Conservation (phyloP, 2,797 vertebrate genomes). For the Lepus oiostolus region DNA sequence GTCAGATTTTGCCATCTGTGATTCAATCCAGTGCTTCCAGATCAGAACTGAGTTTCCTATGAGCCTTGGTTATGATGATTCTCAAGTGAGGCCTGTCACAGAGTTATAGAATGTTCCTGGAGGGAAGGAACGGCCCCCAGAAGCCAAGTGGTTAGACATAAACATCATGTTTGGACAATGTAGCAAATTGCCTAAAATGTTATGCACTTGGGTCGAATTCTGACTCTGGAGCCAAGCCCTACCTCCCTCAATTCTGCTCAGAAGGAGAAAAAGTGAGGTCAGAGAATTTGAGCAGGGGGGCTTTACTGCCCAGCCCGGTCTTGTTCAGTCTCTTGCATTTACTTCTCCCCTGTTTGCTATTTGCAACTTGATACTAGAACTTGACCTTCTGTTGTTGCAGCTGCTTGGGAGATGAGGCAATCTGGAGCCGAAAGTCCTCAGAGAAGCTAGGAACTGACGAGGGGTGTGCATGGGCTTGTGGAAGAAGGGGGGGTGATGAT, state of each 20-base stretch:
- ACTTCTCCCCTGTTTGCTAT: slow-evolving; percentile 34
- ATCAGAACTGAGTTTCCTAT: not conserved
- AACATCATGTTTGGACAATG: slow-evolving; percentile 48
- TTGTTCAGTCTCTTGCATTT: slow-evolving; percentile 31
- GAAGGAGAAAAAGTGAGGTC: slow-evolving; percentile 58
- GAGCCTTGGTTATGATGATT: not conserved
- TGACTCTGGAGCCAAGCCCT: no score
- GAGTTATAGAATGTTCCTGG: not conserved
- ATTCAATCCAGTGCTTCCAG: not conserved
- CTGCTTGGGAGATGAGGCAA: slow-evolving; percentile 61
- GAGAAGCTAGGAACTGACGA: slow-evolving; percentile 1
- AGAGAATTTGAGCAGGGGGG: slow-evolving; percentile 39
- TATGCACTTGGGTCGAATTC: slow-evolving; percentile 45
- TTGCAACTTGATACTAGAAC: slow-evolving; percentile 40
- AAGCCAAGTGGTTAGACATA: slow-evolving; percentile 6
- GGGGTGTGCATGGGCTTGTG: not conserved
- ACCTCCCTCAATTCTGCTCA: not conserved
- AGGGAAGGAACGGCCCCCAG: not conserved
- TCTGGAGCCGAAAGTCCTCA: slow-evolving; percentile 1
- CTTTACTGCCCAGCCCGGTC: slow-evolving; percentile 27
- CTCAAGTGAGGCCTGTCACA: not conserved
- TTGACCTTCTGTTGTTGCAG: slow-evolving; percentile 57
- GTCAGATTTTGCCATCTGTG: not conserved
- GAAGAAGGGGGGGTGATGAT: not conserved
- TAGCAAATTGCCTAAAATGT: slow-evolving; percentile 35